Evolutionary conservation across 2,113 vertebrate species (phyloP), one percentile per base, ranked within the genome.

Genomic region (Pyrgilauda ruficollis): DNA sequence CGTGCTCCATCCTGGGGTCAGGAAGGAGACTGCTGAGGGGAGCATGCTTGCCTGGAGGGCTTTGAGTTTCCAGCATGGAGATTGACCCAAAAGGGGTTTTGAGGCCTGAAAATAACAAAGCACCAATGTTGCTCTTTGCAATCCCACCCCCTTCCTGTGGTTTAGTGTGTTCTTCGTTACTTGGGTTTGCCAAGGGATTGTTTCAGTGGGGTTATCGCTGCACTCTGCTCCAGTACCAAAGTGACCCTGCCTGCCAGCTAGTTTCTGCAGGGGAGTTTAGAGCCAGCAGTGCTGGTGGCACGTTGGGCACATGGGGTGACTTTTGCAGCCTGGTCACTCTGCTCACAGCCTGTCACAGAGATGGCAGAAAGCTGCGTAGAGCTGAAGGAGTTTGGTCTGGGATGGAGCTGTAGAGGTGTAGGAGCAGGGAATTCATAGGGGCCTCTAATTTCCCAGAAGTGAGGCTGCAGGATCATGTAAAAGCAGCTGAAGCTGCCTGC

Each of bases 61-160:
- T 83, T 46, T 20, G 61, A 43, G 6, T 56, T 93, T 86, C 72
- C 88, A 93, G 61, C 46, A 20, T 0, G 1, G 35, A 11, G 30
- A 31, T 53, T 59, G 59, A 84, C 61, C 44, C 52, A 49, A 41
- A 86, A 72, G 26, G 24, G 15, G 33, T 35, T 74, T 63, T 77
- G 52, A 92, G 61, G 39, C 78, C 83, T 95, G 82, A 90, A 87
- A 78, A 47, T n/a, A 93, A 81, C 49, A 37, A 78, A 94, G 43
- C 27, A 49, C 6, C 15, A 5, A 37, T 69, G 53, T 44, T 95
- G 66, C 22, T 76, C 49, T 68, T 84, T 78, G 61, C 53, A 53
- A 56, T 92, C 76, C 72, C 88, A 74, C 79, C 76, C 47, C 86
- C 26, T 53, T 70, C 56, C 64, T 82, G 73, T 58, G 76, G 69